phyloP scores from a whole-genome alignment of 2,888 invertebrate genomes.

The Aphodius sticticus region DNA sequence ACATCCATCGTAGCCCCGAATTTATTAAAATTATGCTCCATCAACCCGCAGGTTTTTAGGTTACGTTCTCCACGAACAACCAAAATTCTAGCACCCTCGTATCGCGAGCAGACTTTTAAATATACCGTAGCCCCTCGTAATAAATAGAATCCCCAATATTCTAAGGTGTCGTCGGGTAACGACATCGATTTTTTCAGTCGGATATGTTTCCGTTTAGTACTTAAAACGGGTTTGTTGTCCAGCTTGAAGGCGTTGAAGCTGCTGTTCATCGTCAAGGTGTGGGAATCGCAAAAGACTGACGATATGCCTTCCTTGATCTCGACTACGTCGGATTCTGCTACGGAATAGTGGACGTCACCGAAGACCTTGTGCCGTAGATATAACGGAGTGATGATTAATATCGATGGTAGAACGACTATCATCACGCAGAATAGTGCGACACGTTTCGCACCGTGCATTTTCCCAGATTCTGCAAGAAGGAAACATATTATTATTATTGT shows the following conservation, averaged over 20 bases:
- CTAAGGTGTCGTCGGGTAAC: slow-evolving; percentile 83
- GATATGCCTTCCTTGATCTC: slow-evolving; percentile 85
- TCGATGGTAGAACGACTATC: slow-evolving; percentile 77
- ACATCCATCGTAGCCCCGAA: slow-evolving; percentile 65
- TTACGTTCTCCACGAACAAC: slow-evolving; percentile 83
- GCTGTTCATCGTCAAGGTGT: slow-evolving; percentile 79
- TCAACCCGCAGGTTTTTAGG: slow-evolving; percentile 78
- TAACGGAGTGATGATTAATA: slow-evolving; percentile 78
- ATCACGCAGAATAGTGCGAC: slow-evolving; percentile 80
- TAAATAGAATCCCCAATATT: slow-evolving; percentile 90
- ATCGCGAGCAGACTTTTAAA: slow-evolving; percentile 81
- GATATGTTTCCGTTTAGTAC: slow-evolving; percentile 75
- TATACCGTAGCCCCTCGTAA: slow-evolving; percentile 80
- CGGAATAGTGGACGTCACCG: slow-evolving; percentile 78
- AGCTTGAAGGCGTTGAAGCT: slow-evolving; percentile 62
- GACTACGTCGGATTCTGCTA: slow-evolving; percentile 85
- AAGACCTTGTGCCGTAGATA: slow-evolving; percentile 80
- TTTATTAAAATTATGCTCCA: slow-evolving; percentile 74
- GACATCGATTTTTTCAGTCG: slow-evolving; percentile 82
- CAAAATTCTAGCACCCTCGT: slow-evolving; percentile 79
- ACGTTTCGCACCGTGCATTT: slow-evolving; percentile 82
- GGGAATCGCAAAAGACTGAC: slow-evolving; percentile 81
- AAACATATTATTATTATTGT: not conserved
- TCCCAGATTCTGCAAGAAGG: slow-evolving; percentile 64
- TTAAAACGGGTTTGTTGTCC: slow-evolving; percentile 69